Evolutionary conservation across 2,888 invertebrate genomes (phyloP).

Genomic region (Vannuccia rotundouncinata): DNA sequence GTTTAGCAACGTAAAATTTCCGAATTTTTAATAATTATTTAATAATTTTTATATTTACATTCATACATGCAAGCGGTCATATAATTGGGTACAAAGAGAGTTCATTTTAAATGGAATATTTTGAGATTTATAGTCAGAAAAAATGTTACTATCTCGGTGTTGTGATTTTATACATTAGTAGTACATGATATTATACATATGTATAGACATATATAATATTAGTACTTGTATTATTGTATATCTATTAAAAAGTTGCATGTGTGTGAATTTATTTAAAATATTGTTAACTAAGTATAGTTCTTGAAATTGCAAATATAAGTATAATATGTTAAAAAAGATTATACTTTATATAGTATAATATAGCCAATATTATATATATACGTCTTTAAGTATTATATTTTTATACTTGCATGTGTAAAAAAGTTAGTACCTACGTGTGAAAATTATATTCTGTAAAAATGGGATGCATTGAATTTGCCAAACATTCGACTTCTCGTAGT

Average conservation of each 20-base stretch:
- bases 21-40: too few relatives aligned
- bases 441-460: constrained; percentile 15
- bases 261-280: constrained; percentile 3
- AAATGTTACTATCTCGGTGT: background rate
- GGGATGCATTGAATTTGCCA: constrained; percentile 24
- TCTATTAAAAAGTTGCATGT: background rate
- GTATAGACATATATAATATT: background rate
- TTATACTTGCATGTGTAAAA: constrained; percentile 20
- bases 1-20: too few relatives aligned
- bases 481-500: constrained; percentile 23
- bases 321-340: background rate
- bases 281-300: background rate
- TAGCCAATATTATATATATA: background rate
- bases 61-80: too few relatives aligned
- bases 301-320: constrained; percentile 2
- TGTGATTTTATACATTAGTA: background rate
- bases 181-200: background rate
- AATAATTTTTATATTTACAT: too few relatives aligned
- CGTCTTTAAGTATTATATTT: background rate
- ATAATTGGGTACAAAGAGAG: constrained; percentile 2
- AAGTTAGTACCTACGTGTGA: background rate
- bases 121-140: background rate
- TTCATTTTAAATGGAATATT: constrained; percentile 10
- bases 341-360: background rate
- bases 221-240: constrained; percentile 22